Evolutionary conservation across 2,797 vertebrate genomes (phyloP).

Genomic region (Sarcophilus harrisii): DNA sequence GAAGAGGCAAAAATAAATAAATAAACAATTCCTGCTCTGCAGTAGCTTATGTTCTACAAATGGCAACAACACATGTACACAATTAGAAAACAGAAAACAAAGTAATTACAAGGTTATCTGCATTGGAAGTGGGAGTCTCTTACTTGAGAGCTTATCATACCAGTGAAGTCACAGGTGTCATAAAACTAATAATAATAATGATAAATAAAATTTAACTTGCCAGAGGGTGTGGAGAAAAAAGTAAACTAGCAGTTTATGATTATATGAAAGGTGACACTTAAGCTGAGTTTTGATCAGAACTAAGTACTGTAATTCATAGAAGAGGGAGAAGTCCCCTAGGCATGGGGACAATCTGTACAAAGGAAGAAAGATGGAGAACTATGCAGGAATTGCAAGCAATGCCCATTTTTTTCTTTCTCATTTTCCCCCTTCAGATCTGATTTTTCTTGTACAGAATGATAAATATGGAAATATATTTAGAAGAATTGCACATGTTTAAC

Average conservation of each 20-base stretch:
- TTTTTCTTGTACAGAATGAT: too few relatives aligned
- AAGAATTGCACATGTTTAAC: too few relatives aligned
- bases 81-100: background rate
- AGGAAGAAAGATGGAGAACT: background rate
- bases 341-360: background rate
- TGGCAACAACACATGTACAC: background rate
- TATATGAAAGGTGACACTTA: background rate
- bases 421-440: too few relatives aligned
- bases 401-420: too few relatives aligned
- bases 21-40: background rate
- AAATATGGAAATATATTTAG: too few relatives aligned
- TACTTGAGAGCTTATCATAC: background rate
- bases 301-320: background rate
- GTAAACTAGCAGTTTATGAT: background rate
- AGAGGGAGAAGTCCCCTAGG: background rate
- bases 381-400: too few relatives aligned
- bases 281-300: background rate
- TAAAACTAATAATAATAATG: background rate
- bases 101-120: background rate
- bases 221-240: background rate
- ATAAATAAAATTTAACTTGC: background rate
- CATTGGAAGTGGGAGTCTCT: background rate
- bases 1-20: background rate
- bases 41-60: background rate
- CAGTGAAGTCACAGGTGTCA: background rate